Evolutionary conservation across 2,888 invertebrate genomes (phyloP).

Genomic region (Ophioninae sp.): DNA sequence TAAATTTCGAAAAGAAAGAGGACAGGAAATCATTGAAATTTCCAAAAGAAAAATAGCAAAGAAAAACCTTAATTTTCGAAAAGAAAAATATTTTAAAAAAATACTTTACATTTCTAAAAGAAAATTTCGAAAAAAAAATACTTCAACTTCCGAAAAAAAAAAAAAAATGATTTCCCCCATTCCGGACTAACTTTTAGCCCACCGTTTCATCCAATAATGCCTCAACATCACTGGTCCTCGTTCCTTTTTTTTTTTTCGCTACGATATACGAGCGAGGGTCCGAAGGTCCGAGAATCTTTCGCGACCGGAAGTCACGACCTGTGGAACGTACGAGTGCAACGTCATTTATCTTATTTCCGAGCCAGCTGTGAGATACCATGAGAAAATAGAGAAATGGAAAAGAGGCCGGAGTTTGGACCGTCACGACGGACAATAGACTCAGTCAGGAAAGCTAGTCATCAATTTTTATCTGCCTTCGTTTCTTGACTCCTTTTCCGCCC

Average conservation of each 20-base stretch:
- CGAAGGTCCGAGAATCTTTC: slow-evolving; percentile 37
- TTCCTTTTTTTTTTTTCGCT: neutral
- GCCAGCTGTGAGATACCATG: neutral
- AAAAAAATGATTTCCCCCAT: no score
- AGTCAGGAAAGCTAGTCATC: slow-evolving; percentile 27
- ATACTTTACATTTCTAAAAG: no score
- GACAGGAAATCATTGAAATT: no score
- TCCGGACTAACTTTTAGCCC: no score
- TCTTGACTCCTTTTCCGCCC: slow-evolving; percentile 1
- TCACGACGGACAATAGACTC: slow-evolving; percentile 27
- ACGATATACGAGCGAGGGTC: slow-evolving; percentile 8
- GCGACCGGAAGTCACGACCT: slow-evolving; percentile 40
- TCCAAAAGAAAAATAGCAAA: no score
- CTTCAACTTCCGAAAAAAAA: no score
- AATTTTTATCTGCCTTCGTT: neutral
- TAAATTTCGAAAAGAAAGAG: no score
- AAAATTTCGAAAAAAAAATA: no score
- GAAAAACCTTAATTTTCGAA: no score
- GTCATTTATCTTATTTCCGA: slow-evolving; percentile 54
- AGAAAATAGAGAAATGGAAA: neutral
- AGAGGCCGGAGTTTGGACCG: neutral
- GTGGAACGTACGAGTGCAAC: neutral
- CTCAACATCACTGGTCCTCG: no score
- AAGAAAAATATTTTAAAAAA: no score
- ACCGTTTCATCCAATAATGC: no score